Evolutionary conservation across 2,113 vertebrate genomes (phyloP).

Genomic region (Aspidoscelis tigris): DNA sequence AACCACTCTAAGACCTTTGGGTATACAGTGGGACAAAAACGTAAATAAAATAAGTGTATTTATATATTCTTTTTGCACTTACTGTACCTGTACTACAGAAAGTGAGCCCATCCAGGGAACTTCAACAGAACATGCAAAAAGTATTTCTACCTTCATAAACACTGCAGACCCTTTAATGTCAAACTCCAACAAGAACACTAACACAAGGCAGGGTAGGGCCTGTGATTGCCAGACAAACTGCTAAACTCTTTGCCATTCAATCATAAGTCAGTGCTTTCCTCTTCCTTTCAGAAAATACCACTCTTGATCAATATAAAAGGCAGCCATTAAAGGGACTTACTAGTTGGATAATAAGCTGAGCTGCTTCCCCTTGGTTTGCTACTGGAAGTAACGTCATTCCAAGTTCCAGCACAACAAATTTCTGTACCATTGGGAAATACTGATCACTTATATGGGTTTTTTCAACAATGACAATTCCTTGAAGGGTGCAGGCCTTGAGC

Average conservation of each 20-base stretch:
- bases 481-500: conserved; percentile 78
- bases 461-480: conserved; percentile 86
- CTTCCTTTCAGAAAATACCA: not conserved
- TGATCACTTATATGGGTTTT: conserved; percentile 85
- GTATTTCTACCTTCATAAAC: too few species aligned
- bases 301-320: not conserved
- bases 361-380: conserved; percentile 82
- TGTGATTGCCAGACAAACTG: not conserved
- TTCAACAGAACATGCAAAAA: too few species aligned
- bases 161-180: rapidly evolving
- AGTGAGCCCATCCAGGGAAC: too few species aligned
- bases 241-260: too few species aligned
- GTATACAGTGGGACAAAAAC: too few species aligned
- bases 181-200: not conserved
- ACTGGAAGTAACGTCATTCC: conserved; percentile 90
- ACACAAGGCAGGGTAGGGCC: too few species aligned
- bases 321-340: conserved; percentile 72
- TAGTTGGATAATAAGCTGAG: conserved; percentile 86
- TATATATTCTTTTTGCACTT: too few species aligned
- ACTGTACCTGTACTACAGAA: too few species aligned
- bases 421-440: conserved; percentile 87
- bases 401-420: conserved; percentile 88
- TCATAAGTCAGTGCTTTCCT: too few species aligned
- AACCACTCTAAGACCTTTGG: too few species aligned
- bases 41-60: too few species aligned